phyloP scores from a whole-genome alignment of 2,113 vertebrate species.

The Nesoenas mayeri region DNA sequence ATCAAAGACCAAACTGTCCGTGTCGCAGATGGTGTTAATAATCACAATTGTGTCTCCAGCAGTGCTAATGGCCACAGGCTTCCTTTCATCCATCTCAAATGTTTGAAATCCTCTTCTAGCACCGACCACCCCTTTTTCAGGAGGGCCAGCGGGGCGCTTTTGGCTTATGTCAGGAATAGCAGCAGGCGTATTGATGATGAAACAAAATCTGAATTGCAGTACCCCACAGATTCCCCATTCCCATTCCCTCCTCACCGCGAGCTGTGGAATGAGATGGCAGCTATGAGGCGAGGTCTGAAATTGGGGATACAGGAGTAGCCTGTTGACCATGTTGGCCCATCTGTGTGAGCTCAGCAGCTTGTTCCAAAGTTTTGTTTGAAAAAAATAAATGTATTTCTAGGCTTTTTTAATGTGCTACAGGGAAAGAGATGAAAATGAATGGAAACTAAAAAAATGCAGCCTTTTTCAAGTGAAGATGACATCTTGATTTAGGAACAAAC shows the following conservation, averaged over 20 bases:
- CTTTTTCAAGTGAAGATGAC: not conserved
- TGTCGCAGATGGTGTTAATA: constrained; percentile 59
- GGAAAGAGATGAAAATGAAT: not conserved
- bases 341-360: not conserved
- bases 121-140: not conserved
- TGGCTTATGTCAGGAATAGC: constrained; percentile 1
- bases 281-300: not conserved
- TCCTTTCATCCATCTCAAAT: constrained; percentile 50
- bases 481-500: not conserved
- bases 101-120: constrained; percentile 32
- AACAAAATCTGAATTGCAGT: not conserved
- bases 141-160: not conserved
- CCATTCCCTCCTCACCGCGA: not conserved
- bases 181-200: not conserved
- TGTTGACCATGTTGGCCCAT: fast-evolving
- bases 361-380: not conserved
- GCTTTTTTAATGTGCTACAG: not conserved
- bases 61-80: constrained; percentile 41
- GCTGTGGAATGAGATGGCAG: not conserved
- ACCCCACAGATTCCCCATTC: not conserved
- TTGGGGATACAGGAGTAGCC: not conserved
- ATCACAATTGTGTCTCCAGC: constrained; percentile 48
- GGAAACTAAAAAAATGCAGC: not conserved
- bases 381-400: not conserved
- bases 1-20: constrained; percentile 19